Evolutionary conservation across 2,113 vertebrate species (phyloP).

Genomic region (Pluvianellus socialis): DNA sequence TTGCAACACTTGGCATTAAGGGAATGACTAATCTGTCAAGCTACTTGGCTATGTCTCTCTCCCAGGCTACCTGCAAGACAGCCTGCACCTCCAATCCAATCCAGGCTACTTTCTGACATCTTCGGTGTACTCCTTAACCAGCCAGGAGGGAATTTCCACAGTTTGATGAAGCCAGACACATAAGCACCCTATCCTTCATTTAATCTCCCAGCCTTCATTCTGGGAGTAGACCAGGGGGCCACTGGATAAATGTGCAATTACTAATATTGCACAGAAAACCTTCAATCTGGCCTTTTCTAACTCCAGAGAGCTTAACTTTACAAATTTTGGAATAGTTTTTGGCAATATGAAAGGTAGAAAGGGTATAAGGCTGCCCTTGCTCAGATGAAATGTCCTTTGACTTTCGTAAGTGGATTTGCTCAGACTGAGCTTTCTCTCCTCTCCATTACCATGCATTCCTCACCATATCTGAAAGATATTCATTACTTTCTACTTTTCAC

Average conservation of each 20-base stretch:
- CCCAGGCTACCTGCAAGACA: neutral
- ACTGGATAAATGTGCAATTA: neutral
- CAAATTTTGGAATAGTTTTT: neutral
- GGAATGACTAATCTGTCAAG: neutral
- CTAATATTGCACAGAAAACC: neutral
- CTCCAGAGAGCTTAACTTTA: neutral
- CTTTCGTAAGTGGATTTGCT: neutral
- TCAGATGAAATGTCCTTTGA: neutral
- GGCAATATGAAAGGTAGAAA: neutral
- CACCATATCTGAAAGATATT: neutral
- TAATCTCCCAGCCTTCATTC: neutral
- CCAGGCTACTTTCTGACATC: neutral
- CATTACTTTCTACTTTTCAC: neutral
- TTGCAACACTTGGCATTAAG: neutral
- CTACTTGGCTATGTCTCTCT: neutral
- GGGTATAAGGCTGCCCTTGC: neutral
- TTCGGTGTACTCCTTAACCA: neutral
- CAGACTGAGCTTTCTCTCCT: neutral
- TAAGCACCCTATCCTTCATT: neutral
- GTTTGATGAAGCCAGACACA: neutral
- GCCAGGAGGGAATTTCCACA: neutral
- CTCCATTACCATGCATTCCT: neutral
- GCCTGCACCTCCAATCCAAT: neutral
- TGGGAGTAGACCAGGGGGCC: neutral
- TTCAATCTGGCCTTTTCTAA: neutral